Percentiles rank a stretch among this genome's conserved stretches.
Conservation (phyloP, 35 echinoderm and acorn worm species). For the Ptychodera flava region DNA sequence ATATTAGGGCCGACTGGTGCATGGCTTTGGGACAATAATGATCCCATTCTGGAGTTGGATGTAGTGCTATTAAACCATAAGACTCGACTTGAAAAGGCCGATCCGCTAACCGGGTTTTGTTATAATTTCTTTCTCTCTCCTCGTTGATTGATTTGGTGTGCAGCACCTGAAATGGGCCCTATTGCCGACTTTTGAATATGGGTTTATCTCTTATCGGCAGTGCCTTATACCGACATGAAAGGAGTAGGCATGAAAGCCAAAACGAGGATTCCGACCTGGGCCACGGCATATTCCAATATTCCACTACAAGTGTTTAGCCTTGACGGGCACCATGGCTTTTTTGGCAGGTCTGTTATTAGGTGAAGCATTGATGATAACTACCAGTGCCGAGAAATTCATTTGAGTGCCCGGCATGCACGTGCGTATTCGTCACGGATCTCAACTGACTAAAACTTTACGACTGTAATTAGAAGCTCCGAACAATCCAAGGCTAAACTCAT, state of each 20-base stretch:
- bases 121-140: not conserved
- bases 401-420: too few relatives aligned
- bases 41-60: not conserved
- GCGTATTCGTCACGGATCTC: not conserved
- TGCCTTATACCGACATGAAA: not conserved
- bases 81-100: not conserved
- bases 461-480: too few relatives aligned
- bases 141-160: not conserved
- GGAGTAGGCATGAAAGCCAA: not conserved
- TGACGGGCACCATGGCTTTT: too few relatives aligned
- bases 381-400: too few relatives aligned
- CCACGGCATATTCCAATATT: not conserved
- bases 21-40: not conserved
- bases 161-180: not conserved
- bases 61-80: slow-evolving; percentile 1
- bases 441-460: not conserved
- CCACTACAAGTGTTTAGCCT: not conserved
- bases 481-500: too few relatives aligned
- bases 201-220: not conserved
- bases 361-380: too few relatives aligned
- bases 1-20: not conserved
- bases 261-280: not conserved
- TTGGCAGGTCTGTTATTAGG: too few relatives aligned
- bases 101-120: not conserved
- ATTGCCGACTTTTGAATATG: too few relatives aligned